phyloP scores from a whole-genome alignment of 2,888 invertebrate genomes.

The Temnothorax ravouxi region DNA sequence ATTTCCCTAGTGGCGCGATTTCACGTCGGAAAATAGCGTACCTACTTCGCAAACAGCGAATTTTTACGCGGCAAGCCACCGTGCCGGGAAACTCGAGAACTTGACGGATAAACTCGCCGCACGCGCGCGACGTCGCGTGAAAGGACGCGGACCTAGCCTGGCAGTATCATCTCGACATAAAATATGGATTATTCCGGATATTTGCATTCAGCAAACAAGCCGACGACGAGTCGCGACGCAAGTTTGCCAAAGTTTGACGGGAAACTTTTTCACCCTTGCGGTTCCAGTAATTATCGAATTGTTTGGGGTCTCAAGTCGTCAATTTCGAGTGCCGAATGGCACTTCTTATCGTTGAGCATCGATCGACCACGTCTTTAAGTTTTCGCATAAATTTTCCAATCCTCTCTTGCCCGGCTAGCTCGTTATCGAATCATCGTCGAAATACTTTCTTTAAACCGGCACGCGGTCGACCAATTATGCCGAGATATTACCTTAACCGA shows the following conservation, averaged over 20 bases:
- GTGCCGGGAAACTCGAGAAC: slow-evolving; percentile 75
- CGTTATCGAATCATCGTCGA: background rate
- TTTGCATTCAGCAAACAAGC: slow-evolving; percentile 85
- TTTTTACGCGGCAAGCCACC: slow-evolving; percentile 53
- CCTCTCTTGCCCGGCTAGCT: background rate
- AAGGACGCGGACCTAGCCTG: slow-evolving; percentile 72
- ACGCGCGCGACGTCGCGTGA: slow-evolving; percentile 72
- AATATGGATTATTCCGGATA: slow-evolving; percentile 85
- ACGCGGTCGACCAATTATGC: background rate
- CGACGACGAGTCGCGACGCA: slow-evolving; percentile 66
- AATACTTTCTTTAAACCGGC: background rate
- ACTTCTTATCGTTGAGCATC: slow-evolving; percentile 8
- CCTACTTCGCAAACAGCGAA: slow-evolving; percentile 58
- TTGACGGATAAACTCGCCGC: slow-evolving; percentile 83
- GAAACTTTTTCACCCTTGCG: slow-evolving; percentile 63
- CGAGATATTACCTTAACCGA: background rate
- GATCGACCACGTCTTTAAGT: background rate
- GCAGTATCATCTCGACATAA: slow-evolving; percentile 83
- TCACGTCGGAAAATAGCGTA: slow-evolving; percentile 48
- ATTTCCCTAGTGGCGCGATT: slow-evolving; percentile 53
- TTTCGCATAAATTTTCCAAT: background rate
- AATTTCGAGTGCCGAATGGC: slow-evolving; percentile 49
- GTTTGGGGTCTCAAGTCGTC: slow-evolving; percentile 67
- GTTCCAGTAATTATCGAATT: slow-evolving; percentile 73
- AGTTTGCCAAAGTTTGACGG: slow-evolving; percentile 65